A percentile compares a stretch with the other conserved stretches of the same genome.
These are phyloP conservation scores for Tychaedon coryphoeus DNA, from an alignment of 2,113 vertebrate genomes.

Conservation along the genomic window DNA sequence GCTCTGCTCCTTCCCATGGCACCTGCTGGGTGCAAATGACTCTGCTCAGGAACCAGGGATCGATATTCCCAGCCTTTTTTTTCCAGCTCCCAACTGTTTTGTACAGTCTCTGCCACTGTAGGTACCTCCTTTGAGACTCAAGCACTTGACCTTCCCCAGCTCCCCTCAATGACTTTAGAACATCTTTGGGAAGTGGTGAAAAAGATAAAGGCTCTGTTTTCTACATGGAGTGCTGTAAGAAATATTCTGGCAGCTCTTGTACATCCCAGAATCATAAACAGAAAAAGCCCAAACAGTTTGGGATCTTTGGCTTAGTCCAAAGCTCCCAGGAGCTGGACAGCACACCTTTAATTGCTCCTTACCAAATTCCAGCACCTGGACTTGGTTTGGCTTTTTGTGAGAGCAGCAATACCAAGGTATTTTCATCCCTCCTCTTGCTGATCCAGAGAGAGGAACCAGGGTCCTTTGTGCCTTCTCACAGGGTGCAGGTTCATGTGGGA, in stretches of 20 bases:
- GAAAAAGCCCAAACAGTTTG: neutral
- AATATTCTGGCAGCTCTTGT: neutral
- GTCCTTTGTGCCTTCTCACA: neutral
- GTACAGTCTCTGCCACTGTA: neutral
- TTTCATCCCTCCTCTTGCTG: neutral
- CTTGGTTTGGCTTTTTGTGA: neutral
- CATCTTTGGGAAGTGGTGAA: neutral
- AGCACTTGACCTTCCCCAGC: neutral
- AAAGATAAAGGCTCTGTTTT: neutral
- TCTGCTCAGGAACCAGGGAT: neutral
- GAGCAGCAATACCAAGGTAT: neutral
- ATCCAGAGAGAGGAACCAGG: neutral
- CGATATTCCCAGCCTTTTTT: fast-evolving
- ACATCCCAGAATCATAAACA: neutral
- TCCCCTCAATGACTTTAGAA: neutral
- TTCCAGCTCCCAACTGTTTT: neutral
- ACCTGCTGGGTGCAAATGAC: neutral
- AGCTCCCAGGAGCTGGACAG: neutral
- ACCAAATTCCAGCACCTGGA: neutral
- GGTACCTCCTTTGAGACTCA: neutral
- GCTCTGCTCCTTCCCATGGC: neutral
- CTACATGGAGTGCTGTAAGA: neutral
- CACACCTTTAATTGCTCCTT: neutral
- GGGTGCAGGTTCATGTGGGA: neutral
- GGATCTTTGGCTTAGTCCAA: neutral